Evolutionary conservation across 2,888 invertebrate genomes (phyloP), one percentile per base, ranked within the genome.

Genomic region (Ochlodes sylvanus): DNA sequence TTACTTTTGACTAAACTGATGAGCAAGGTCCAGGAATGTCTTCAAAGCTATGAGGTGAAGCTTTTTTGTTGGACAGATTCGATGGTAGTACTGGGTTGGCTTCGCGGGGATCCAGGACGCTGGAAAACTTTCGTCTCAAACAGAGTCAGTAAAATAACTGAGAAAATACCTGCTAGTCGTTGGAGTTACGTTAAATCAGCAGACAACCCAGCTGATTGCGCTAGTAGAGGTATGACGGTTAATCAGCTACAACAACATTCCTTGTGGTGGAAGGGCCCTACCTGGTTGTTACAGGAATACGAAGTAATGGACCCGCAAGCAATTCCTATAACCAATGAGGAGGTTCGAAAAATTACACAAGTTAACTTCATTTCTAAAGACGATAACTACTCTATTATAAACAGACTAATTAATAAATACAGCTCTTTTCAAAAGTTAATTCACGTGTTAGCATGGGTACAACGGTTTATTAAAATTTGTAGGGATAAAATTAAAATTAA

Each of bases 191-290:
- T 76, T 1, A 70, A 66, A 47, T 71, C 75, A 0, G 63, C 50
- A 5, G 71, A 75, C 56, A 75, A 75, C 27, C 72, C 75, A 0
- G 73, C 74, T 0, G 72, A 72, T 58, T 70, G 72, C 15, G 75
- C 74, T 0, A 75, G 71, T 34, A 67, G 75, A 38, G 75, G 76
- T 0, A 27, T 73, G 19, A 44, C 47, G 0, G 64, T 67, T 2
- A 19, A 41, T 4, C 69, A 72, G 41, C 54, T 75, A 15, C 41
- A 60, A 21, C 19, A 68, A 41, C 54, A 71, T 58, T 7, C 32
- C 0, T 63, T 73, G 15, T 74, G 71, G 73, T 74, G 72, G 73
- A 47, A 66, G 5, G 72, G 70, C 1, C 72, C 72, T 0, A 9
- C 17, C 0, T 72, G 71, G 69, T 38, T 72, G 27, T 47, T 62